Evolutionary conservation across 1,140 invertebrate genomes (phyloP).

Genomic region (Sycobia sp.): DNA sequence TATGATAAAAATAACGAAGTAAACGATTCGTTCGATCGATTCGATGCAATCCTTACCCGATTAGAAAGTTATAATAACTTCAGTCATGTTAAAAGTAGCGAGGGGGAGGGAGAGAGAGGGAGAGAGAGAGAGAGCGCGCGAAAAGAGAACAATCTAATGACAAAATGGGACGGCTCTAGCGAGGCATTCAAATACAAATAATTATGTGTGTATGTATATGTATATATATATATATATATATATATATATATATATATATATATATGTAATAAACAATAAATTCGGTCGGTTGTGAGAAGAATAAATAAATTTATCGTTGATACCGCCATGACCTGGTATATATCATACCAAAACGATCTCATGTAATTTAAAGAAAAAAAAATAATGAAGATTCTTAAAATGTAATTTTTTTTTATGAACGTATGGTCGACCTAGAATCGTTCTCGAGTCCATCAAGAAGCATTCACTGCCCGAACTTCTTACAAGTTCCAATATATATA

Average conservation of each 20-base stretch:
- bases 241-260: too few species aligned
- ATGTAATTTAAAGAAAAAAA: slow-evolving; percentile 45
- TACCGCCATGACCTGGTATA: slow-evolving; percentile 54
- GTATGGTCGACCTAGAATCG: slow-evolving; percentile 48
- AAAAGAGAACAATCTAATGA: too few species aligned
- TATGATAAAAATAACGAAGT: slow-evolving; percentile 5
- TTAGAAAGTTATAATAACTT: too few species aligned
- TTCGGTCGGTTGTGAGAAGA: too few species aligned
- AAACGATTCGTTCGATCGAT: slow-evolving; percentile 30
- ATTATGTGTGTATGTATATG: too few species aligned
- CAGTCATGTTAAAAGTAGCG: too few species aligned
- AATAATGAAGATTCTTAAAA: slow-evolving; percentile 55
- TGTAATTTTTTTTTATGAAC: slow-evolving; percentile 50
- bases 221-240: too few species aligned
- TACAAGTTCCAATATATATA: background rate
- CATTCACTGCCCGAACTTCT: slow-evolving; percentile 34
- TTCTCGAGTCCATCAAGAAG: slow-evolving; percentile 30
- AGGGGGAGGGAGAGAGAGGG: too few species aligned
- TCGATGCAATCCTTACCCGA: slow-evolving; percentile 27
- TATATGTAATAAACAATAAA: too few species aligned
- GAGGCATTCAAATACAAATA: too few species aligned
- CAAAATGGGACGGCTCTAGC: too few species aligned
- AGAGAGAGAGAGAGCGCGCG: too few species aligned
- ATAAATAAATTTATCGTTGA: slow-evolving; percentile 37
- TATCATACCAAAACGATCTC: slow-evolving; percentile 61